These are phyloP conservation scores for Orchesella cincta DNA, from an alignment of 1,140 invertebrate genomes.

Conservation along the genomic window DNA sequence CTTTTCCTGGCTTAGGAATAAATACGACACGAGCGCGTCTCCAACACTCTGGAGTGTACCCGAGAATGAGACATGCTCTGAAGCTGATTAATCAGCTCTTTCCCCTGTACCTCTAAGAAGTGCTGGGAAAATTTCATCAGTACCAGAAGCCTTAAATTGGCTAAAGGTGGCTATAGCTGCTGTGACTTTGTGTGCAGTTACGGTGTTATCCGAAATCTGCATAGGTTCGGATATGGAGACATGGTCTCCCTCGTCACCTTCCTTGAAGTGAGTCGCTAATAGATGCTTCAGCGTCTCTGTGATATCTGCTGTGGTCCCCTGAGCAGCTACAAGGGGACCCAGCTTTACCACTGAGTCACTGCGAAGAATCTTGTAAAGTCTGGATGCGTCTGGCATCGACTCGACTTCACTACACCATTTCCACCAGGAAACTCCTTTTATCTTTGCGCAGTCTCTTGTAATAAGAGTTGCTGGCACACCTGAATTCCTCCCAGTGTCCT, in stretches of 20 bases:
- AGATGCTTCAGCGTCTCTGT: not conserved
- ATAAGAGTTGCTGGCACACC: not conserved
- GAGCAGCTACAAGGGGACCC: not conserved
- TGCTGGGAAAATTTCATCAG: conserved; percentile 40
- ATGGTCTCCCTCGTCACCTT: not conserved
- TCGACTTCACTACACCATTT: conserved; percentile 8
- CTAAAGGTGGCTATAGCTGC: conserved; percentile 24
- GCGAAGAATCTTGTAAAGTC: not conserved
- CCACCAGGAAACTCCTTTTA: conserved; percentile 30
- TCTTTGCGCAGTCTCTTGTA: not conserved
- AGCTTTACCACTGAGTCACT: not conserved
- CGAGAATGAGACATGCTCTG: conserved; percentile 14
- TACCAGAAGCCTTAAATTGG: conserved; percentile 35
- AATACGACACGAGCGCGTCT: conserved; percentile 27
- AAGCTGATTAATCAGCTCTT: not conserved
- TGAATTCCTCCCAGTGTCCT: not conserved
- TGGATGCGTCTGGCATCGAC: not conserved
- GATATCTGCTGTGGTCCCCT: not conserved
- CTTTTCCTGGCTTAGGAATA: conserved; percentile 41
- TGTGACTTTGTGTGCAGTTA: not conserved
- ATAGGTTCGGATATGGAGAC: too few species aligned
- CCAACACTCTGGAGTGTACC: conserved; percentile 30
- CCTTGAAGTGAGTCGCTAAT: conserved; percentile 12
- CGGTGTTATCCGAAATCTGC: not conserved
- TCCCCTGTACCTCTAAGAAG: conserved; percentile 4